phyloP scores from a whole-genome alignment of 2,797 vertebrate species.

The Urophycis tenuis region DNA sequence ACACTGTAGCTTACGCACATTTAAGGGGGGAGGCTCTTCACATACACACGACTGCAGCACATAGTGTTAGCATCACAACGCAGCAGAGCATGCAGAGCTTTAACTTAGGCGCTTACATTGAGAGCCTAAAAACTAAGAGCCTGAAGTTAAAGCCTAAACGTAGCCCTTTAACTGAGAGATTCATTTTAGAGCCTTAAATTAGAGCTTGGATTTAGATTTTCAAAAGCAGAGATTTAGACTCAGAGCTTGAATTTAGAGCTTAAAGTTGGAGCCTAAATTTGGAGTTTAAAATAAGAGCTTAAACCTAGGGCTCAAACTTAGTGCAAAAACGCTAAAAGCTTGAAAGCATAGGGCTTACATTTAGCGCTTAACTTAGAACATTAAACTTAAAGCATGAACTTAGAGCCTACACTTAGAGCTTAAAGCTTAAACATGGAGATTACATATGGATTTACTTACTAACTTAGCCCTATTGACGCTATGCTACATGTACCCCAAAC shows the following conservation, averaged over 20 bases:
- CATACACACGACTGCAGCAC: constrained; percentile 28
- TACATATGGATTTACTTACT: not conserved
- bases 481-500: constrained; percentile 50
- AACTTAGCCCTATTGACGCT: not conserved
- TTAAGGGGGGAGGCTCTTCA: constrained; percentile 11
- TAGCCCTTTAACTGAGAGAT: not conserved
- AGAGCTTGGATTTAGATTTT: constrained; percentile 6
- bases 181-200: not conserved
- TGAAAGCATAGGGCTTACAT: not conserved
- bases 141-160: not conserved
- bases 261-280: constrained; percentile 2
- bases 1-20: constrained; percentile 4
- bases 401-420: constrained; percentile 14
- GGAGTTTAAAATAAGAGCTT: not conserved
- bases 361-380: constrained; percentile 21
- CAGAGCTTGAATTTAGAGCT: constrained; percentile 38
- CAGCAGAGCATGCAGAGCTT: constrained; percentile 43
- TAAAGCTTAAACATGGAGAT: not conserved
- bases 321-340: not conserved
- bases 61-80: constrained; percentile 31
- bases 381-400: constrained; percentile 34
- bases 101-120: constrained; percentile 35
- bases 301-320: not conserved
- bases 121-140: not conserved
- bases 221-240: not conserved